Evolutionary conservation across 1,140 invertebrate species (phyloP), one percentile per base, ranked within the genome.

Genomic region (Oppia nitens): DNA sequence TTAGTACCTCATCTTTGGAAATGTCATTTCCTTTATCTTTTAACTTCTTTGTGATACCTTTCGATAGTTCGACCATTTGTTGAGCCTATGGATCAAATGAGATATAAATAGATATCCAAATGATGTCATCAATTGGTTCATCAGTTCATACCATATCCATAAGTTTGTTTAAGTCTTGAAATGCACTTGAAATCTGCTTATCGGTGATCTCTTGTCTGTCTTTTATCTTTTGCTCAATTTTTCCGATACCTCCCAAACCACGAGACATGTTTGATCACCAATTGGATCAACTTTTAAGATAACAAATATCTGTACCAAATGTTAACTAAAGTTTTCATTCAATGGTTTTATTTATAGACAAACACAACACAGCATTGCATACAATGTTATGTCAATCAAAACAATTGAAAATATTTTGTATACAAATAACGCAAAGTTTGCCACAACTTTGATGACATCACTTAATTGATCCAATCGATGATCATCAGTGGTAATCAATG

Each of bases 1-100:
- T 55, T 60, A 74, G 73, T 40, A 40, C 32, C 69, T 98, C 95
- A 77, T 98, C 94, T 70, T 96, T 90, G 12, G 89, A 93, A 62
- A 96, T 90, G 67, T 92, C 87, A 26, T 90, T 92, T 77, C 95
- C 87, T 68, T 85, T 88, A 66, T 94, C 88, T 76, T 84, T 80
- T 66, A 98, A 90, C 79, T 93, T 94, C 57, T 79, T 79, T 45
- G 92, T 91, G 67, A 98, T 96, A 60, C 77, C 85, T 70, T 89
- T 90, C 0, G 91, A 89, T 63, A 98, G 74, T 2, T 76, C 71
- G 21, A 98, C 93, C 94, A 98, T 98, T 62, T 97, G 92, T 75
- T 95, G 89, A 3, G 94, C 74, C 68, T 73, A 40, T n/a, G n/a
- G n/a, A n/a, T n/a, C n/a, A n/a, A n/a, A n/a, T n/a, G n/a, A 40